phyloP scores from a whole-genome alignment of 2,797 vertebrate genomes.

The Champsocephalus gunnari region DNA sequence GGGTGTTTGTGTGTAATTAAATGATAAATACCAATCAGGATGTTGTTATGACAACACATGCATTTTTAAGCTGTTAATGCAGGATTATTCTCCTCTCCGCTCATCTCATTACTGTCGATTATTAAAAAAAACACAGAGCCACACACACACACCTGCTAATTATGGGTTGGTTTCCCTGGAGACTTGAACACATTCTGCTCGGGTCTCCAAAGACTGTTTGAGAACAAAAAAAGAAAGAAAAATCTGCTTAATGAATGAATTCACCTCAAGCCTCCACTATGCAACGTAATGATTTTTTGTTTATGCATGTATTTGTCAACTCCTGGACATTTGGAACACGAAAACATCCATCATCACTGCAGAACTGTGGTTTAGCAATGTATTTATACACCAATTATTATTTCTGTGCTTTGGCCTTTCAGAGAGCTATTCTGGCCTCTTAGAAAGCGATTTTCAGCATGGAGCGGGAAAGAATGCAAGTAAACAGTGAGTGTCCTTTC shows the following conservation, averaged over 20 bases:
- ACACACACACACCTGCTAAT: conserved; percentile 50
- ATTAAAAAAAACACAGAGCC: conserved; percentile 62
- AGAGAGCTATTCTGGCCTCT: conserved; percentile 32
- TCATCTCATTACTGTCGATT: conserved; percentile 78
- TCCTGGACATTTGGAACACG: background rate
- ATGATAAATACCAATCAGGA: conserved; percentile 76
- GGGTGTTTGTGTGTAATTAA: conserved; percentile 53
- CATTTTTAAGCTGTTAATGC: conserved; percentile 81
- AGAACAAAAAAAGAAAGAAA: conserved; percentile 37
- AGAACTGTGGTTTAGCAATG: background rate
- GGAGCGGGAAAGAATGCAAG: conserved; percentile 21
- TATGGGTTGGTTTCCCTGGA: conserved; percentile 72
- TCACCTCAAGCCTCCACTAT: conserved; percentile 4
- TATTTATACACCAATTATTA: conserved; percentile 22
- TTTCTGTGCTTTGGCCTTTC: conserved; percentile 27
- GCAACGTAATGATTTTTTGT: background rate
- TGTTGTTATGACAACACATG: conserved; percentile 77
- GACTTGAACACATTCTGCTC: conserved; percentile 47
- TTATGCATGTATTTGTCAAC: conserved; percentile 6
- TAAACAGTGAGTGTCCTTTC: conserved; percentile 63
- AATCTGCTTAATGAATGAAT: conserved; percentile 19
- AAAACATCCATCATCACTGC: background rate
- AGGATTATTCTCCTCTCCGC: conserved; percentile 77
- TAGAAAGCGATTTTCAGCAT: conserved; percentile 39
- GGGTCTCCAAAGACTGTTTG: conserved; percentile 48